Base-by-base conservation (phyloP, 2,888 invertebrate genomes). In the Netelia fuscicornis region DNA sequence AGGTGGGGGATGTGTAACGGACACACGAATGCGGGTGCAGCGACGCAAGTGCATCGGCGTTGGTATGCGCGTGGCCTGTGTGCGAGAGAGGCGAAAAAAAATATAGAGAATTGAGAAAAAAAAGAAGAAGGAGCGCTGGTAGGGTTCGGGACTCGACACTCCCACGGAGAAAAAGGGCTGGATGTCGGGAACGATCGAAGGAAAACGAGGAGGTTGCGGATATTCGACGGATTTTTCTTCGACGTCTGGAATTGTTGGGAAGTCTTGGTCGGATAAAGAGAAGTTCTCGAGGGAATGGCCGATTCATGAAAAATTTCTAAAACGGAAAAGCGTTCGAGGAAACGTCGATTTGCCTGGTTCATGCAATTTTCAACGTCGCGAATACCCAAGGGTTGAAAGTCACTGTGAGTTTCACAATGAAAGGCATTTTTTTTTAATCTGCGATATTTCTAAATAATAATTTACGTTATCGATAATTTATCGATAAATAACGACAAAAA, bases 121-220 rank as follows among this genome's bases (percentile, higher is more conserved):
- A 56, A 25, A 17, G 17, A 58, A 17, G 60, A 67, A 23, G 10
- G 30, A 20, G 23, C 44, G 44, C 65, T 52, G 52, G 25, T 52
- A 68, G 65, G 75, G 44, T 44, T 68, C 56, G 54, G 74, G 30
- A 5, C 30, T 30, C 30, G 80, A 70, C 71, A 84, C 87, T 84
- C 86, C 85, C 83, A 17, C 86, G 84, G 74, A 78, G 80, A 62
- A 68, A 78, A 80, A 82, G 80, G 85, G 60, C 2, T 30, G 30
- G 30, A 30, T 5, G 30, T 17, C 30, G 30, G 5, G 2, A 30
- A 30, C 10, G 13, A 67, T 23, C 68, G 52, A 20, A 72, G 52
- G 65, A 78, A 30, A 71, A 17, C 17, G 81, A 56, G 82, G 81
- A 85, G 83, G 71, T 67, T 58, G 77, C 44, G 23, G 2, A 78